Percentiles rank a stretch among this genome's conserved stretches.
Evolutionary conservation across 2,888 invertebrate genomes (phyloP).

Genomic region (Pocota personata): DNA sequence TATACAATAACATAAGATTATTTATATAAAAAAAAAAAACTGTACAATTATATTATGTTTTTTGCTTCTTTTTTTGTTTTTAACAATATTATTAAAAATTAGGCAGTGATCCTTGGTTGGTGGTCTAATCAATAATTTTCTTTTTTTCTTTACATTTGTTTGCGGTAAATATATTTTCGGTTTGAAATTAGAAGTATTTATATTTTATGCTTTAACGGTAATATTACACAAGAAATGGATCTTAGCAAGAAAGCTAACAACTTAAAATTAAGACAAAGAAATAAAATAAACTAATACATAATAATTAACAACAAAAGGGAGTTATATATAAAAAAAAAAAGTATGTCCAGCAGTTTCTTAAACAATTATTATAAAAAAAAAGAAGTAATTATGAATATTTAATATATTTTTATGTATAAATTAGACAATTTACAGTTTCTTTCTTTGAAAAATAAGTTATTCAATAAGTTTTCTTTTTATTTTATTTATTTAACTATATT

Average conservation of each 20-base stretch:
- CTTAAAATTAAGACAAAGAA: conserved; percentile 20
- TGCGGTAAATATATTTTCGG: conserved; percentile 6
- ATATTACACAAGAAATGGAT: conserved; percentile 70
- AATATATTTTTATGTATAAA: conserved; percentile 53
- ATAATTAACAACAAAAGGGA: conserved; percentile 66
- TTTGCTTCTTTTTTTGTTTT: not conserved
- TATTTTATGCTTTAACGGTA: conserved; percentile 58
- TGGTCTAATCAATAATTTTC: conserved; percentile 65
- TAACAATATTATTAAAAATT: conserved; percentile 30
- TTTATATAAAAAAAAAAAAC: conserved; percentile 34
- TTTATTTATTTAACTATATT: conserved; percentile 71
- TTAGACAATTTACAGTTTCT: conserved; percentile 66
- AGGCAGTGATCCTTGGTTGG: conserved; percentile 75
- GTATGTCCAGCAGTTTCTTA: conserved; percentile 58
- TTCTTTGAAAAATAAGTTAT: conserved; percentile 71
- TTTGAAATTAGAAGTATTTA: conserved; percentile 31
- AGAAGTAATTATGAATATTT: conserved; percentile 34
- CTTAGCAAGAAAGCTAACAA: conserved; percentile 63
- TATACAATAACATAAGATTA: conserved; percentile 61
- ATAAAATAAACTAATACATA: conserved; percentile 35
- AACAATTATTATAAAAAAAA: conserved; percentile 52
- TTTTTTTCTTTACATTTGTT: conserved; percentile 51
- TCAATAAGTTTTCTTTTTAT: conserved; percentile 47
- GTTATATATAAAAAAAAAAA: conserved; percentile 21
- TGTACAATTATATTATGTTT: conserved; percentile 52